A percentile compares a stretch with the other conserved stretches of the same genome.
Evolutionary conservation across 2,797 vertebrate species (phyloP).

Genomic region (Oreonectes daqikongensis): DNA sequence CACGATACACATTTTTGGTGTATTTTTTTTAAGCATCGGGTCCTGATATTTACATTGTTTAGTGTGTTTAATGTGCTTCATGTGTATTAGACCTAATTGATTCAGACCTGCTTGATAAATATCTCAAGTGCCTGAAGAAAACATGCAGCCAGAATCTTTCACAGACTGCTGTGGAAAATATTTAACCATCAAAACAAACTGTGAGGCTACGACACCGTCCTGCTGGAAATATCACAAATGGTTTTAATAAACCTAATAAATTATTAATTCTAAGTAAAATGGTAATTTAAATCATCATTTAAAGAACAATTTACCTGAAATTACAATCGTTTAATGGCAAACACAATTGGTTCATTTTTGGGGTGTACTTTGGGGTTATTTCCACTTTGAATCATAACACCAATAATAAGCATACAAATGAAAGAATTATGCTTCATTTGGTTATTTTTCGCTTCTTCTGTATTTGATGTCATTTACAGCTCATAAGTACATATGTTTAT

Average conservation of each 20-base stretch:
- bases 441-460: background rate
- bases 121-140: constrained; percentile 34
- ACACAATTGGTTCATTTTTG: too few species aligned
- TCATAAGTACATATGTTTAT: background rate
- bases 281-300: background rate
- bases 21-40: constrained; percentile 12
- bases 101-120: constrained; percentile 42
- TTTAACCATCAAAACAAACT: constrained; percentile 33
- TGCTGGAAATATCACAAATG: constrained; percentile 31
- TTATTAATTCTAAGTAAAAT: too few species aligned
- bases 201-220: constrained; percentile 11
- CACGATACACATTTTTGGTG: background rate
- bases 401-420: background rate
- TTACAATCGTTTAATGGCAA: background rate
- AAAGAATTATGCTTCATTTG: background rate
- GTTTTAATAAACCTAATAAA: background rate
- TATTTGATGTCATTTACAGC: background rate
- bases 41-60: constrained; percentile 17
- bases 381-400: too few species aligned
- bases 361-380: too few species aligned
- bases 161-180: constrained; percentile 23
- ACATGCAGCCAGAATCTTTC: constrained; percentile 24
- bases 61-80: constrained; percentile 33
- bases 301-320: background rate
- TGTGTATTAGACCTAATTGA: constrained; percentile 37